Evolutionary conservation across 2,888 invertebrate genomes (phyloP), one percentile per base, ranked within the genome.

Genomic region (Tetragonula carbonaria): DNA sequence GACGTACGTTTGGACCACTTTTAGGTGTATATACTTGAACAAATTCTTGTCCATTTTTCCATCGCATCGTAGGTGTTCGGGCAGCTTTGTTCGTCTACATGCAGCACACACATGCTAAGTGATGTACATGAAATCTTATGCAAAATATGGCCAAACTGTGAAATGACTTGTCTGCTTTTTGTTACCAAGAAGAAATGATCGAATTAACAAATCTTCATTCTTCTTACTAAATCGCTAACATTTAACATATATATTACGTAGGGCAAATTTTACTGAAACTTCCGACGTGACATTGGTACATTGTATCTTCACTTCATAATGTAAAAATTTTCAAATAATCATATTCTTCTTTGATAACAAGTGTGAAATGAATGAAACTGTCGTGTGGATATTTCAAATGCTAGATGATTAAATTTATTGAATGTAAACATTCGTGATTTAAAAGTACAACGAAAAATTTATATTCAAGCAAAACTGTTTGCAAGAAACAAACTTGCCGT

Each of bases 31-130:
- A 91, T 91, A 94, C 92, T 88, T 91, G 93, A 78, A 94, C 94
- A 89, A 92, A 93, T 80, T 94, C 94, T 89, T 94, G 93, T 75
- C 93, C 94, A 84, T 92, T 94, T 91, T 92, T 93, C 94, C 94
- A 94, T 87, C 90, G 90, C 91, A 94, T 90, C 89, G 90, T 92
- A 79, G 93, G 90, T 75, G 91, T 91, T 91, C 88, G 91, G 87
- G 87, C 89, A 84, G 91, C 92, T 91, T 90, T 93, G 88, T 91
- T 92, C 92, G 92, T 94, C 94, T 93, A 93, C 94, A 94, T 94
- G 94, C 94, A 93, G 93, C 93, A 94, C 93, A 94, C 94, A 93
- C 94, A 93, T 93, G 94, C 94, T 92, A 90, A 92, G 89, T 92
- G 90, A 91, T 90, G 93, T 92, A 91, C 91, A 91, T 88, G 91